phyloP scores from a whole-genome alignment of 2,888 invertebrate species.

The Zele albiditarsus region DNA sequence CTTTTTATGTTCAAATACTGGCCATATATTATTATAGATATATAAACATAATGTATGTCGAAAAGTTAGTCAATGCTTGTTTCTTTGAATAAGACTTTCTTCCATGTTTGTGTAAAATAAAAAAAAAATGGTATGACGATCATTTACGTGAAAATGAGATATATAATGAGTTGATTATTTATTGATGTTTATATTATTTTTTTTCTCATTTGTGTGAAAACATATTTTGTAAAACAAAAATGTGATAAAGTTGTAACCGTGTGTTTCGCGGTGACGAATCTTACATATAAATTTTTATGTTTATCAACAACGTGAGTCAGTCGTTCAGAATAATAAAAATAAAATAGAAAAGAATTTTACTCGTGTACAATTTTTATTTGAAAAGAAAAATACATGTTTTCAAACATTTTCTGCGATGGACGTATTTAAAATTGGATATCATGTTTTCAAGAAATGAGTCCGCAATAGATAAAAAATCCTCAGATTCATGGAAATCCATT shows the following conservation, averaged over 20 bases:
- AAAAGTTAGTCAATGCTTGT: slow-evolving; percentile 39
- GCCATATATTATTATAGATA: slow-evolving; percentile 42
- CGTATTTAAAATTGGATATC: no score
- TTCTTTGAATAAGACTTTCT: slow-evolving; percentile 38
- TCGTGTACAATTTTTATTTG: no score
- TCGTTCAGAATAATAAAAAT: not conserved
- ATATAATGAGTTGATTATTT: slow-evolving; percentile 3
- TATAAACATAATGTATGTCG: not conserved
- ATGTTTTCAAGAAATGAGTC: no score
- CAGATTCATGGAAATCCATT: no score
- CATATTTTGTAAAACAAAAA: not conserved
- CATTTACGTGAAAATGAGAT: not conserved
- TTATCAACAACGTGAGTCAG: not conserved
- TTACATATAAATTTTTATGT: not conserved
- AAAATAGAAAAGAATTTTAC: not conserved
- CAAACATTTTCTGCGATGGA: no score
- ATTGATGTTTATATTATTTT: not conserved
- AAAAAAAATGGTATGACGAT: not conserved
- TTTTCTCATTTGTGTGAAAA: not conserved
- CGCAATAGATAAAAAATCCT: no score
- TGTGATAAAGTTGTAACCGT: not conserved
- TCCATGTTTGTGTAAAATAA: slow-evolving; percentile 17
- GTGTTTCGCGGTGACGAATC: not conserved
- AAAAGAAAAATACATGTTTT: no score
- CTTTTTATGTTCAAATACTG: slow-evolving; percentile 33